Evolutionary conservation across 2,113 vertebrate genomes (phyloP).

Genomic region (Cyanocitta stelleri): DNA sequence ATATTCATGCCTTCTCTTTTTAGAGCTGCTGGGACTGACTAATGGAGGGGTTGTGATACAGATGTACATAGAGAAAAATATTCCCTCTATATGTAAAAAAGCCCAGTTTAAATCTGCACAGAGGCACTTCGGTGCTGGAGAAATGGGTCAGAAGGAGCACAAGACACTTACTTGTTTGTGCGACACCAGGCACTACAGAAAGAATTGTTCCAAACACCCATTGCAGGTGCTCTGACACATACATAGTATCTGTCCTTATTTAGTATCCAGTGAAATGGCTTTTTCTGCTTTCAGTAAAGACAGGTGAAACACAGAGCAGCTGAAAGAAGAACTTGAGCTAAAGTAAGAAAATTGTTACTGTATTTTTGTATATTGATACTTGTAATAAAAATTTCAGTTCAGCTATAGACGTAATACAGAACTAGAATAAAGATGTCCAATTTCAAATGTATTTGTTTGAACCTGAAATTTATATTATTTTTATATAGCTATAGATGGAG

Average conservation of each 20-base stretch:
- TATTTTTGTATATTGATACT: background rate
- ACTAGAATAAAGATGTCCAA: background rate
- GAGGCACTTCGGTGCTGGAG: background rate
- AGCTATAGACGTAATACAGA: background rate
- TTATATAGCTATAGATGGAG: background rate
- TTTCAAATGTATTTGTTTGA: background rate
- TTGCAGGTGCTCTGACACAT: background rate
- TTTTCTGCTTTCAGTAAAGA: background rate
- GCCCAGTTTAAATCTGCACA: background rate
- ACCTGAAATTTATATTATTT: background rate
- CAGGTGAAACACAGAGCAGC: background rate
- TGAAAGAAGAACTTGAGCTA: background rate
- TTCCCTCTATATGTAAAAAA: background rate
- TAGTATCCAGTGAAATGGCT: background rate
- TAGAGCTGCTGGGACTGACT: background rate
- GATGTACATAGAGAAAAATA: background rate
- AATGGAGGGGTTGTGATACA: background rate
- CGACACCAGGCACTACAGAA: background rate
- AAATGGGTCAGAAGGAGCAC: background rate
- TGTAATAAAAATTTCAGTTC: background rate
- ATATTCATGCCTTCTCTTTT: background rate
- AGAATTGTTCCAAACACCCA: background rate
- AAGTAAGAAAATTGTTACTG: background rate
- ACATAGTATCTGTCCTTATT: background rate
- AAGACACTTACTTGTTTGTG: background rate